phyloP scores from a whole-genome alignment of 2,888 invertebrate species.

The Synanthedon myopaeformis region DNA sequence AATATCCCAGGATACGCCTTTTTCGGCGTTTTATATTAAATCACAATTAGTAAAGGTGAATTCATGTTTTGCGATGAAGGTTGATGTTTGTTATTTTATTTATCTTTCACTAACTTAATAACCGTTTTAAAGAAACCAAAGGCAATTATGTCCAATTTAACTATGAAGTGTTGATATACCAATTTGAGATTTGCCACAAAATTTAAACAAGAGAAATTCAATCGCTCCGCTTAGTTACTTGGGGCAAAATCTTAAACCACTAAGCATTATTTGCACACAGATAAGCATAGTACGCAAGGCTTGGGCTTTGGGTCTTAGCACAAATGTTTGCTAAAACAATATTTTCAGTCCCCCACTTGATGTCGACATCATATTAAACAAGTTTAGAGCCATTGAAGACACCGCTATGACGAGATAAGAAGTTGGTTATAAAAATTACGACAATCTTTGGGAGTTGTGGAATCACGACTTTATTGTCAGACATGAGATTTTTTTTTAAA shows the following conservation, averaged over 20 bases:
- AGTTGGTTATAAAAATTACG: background rate
- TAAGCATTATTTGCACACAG: slow-evolving; percentile 36
- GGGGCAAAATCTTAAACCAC: slow-evolving; percentile 10
- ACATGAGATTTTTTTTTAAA: too few relatives aligned
- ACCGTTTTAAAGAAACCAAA: too few relatives aligned
- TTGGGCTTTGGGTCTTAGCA: slow-evolving; percentile 38
- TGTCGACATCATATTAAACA: slow-evolving; percentile 66
- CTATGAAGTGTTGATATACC: too few relatives aligned
- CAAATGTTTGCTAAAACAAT: slow-evolving; percentile 61
- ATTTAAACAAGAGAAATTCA: background rate
- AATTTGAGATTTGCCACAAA: too few relatives aligned
- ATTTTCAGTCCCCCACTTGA: slow-evolving; percentile 53
- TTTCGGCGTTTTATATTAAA: too few relatives aligned
- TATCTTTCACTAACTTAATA: too few relatives aligned
- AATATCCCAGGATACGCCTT: too few relatives aligned
- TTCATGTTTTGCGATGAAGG: too few relatives aligned
- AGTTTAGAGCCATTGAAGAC: slow-evolving; percentile 31
- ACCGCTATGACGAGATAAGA: slow-evolving; percentile 18
- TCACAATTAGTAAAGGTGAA: too few relatives aligned
- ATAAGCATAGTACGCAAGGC: slow-evolving; percentile 40
- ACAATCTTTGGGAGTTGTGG: background rate
- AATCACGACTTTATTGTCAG: too few relatives aligned
- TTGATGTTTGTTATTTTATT: too few relatives aligned
- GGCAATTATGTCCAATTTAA: too few relatives aligned
- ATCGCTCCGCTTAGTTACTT: background rate